Base-by-base conservation (phyloP, 2,888 invertebrate genomes). In the Campoplex nolae region DNA sequence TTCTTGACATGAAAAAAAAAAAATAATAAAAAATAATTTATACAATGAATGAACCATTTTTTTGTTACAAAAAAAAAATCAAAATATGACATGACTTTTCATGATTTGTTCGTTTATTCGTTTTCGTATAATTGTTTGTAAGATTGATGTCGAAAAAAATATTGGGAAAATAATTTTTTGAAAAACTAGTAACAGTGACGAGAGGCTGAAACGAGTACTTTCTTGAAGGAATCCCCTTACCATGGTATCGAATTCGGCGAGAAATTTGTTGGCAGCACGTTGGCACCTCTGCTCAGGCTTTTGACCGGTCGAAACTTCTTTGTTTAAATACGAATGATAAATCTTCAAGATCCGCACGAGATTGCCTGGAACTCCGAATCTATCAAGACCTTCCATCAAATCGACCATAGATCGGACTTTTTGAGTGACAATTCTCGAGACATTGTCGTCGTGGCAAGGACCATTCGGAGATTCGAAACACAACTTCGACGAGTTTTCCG, bases 281-380 rank as follows among this genome's bases (percentile, higher is more conserved):
- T 88, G 54, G 51, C 76, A 83, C 67, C 85, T 91, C 38, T 75
- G 89, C 42, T 73, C 68, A 28, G 18, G 32, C 9, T 42, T 45
- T 13, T 76, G 73, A n/a, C 85, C 56, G 6, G 89, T 51, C 3
- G 70, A 77, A 18, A 85, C 51, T 81, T 90, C 82, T 54, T 67
- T 83, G 28, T 83, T 90, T 18, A 90, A 58, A 86, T 92, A 93
- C 0, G 87, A 79, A 45, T 93, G 90, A 83, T 92, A 93, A 42
- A 88, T 84, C 89, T 91, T 93, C 16, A 94, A 74, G 8, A 90
- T 75, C 84, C 91, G 91, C 3, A 92, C 81, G 48, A 94, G 86
- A 38, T 90, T 89, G 3, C 89, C 83, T 0, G 93, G 93, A 28
- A 94, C 88, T 75, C 91, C 91, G 75, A 90, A 91, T 68, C 88